Percentiles rank a stretch among this genome's conserved stretches.
Conservation (phyloP, 2,113 vertebrate species). For the Recurvirostra avosetta region DNA sequence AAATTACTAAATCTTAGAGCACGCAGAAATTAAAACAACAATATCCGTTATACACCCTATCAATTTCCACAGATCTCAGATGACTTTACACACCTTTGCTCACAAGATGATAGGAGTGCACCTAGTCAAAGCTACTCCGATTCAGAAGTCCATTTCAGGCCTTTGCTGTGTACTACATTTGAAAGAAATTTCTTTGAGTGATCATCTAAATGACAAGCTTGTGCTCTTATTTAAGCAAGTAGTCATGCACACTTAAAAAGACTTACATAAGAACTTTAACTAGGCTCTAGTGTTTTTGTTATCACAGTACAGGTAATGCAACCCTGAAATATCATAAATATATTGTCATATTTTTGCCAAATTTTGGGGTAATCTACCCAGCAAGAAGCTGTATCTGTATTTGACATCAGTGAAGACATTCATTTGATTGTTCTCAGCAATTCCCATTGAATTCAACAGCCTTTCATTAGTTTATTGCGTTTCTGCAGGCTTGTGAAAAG, state of each 20-base stretch:
- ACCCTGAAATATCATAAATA: background rate
- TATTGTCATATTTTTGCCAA: background rate
- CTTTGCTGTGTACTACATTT: background rate
- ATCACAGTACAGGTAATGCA: background rate
- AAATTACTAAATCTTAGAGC: background rate
- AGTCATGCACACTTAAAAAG: background rate
- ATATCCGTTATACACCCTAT: background rate
- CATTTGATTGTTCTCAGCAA: background rate
- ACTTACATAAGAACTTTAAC: background rate
- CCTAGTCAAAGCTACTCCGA: background rate
- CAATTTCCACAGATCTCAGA: background rate
- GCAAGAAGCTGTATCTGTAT: background rate
- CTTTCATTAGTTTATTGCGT: accelerated
- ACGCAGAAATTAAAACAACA: background rate
- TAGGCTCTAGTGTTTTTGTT: background rate
- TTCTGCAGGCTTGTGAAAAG: background rate
- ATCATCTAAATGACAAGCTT: background rate
- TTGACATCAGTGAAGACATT: background rate
- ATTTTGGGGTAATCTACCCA: background rate
- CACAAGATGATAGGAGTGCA: background rate
- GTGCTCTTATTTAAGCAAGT: background rate
- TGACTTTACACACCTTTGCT: background rate
- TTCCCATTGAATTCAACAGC: background rate
- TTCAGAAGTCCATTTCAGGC: background rate
- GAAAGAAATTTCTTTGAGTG: background rate